Evolutionary conservation across 2,113 vertebrate genomes (phyloP), one percentile per base, ranked within the genome.

Genomic region (Rhagologus leucostigma): DNA sequence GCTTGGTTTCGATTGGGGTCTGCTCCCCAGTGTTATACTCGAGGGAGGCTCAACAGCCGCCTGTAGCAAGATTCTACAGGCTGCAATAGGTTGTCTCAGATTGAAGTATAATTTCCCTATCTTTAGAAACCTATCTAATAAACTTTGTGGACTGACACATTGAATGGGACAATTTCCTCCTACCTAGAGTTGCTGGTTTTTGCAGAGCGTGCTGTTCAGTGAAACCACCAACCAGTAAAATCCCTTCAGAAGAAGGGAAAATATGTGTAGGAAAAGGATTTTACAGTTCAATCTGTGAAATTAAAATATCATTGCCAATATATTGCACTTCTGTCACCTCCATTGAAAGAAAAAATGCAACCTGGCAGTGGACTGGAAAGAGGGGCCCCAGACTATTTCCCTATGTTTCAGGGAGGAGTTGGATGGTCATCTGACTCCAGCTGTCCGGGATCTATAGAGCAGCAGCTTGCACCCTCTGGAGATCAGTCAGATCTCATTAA

Each of bases 401-500:
- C 79, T 69, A 46, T 78, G 27, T 57, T 87, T 93, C 64, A 63
- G 39, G 67, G 81, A 39, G 64, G 90, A 52, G 29, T 68, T 64
- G 59, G 84, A 77, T 90, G 65, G 84, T 71, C 86, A 84, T 96
- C 90, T 94, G 33, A 80, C 67, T 90, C 80, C 93, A 96, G 91
- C 80, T 96, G 95, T 84, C 69, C 0, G 4, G 53, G 69, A 84
- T 90, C 86, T 92, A 57, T 57, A 74, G 20, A 89, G 90, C 64
- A 94, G 80, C 91, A 95, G 90, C 90, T 93, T 88, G 95, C 24
- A 95, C 84, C 37, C 84, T 90, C 84, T 90, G 84, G 92, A 96
- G 82, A 95, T 64, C 90, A 87, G 90, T 96, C 93, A 93, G 78
- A 87, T 87, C 93, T 96, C 73, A 91, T 97, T 95, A 96, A 95